Evolutionary conservation across 2,888 invertebrate genomes (phyloP), one percentile per base, ranked within the genome.

Genomic region (Tenthredo amoena): DNA sequence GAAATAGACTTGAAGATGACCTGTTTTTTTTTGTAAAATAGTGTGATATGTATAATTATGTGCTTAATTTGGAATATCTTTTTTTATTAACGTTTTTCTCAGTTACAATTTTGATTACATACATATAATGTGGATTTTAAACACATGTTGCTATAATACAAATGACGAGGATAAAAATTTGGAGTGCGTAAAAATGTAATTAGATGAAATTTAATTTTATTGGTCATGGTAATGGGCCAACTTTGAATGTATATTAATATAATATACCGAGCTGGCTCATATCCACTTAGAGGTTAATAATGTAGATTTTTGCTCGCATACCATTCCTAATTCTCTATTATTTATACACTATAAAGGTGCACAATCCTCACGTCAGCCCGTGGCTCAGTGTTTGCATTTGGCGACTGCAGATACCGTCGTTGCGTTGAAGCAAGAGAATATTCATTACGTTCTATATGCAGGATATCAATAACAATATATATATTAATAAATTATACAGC

Each of bases 31-130:
- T 0, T 6, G 40, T 18, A n/a, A 2, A 40, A 15, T 40, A 40
- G n/a, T 72, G 7, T 72, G 15, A 40, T 18, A 26, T 31, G 21
- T 31, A 26, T 77, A n/a, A n/a, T 12, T 50, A n/a, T 47, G 2
- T 77, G 4, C 26, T 37, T 62, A 10, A 65, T 82, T 82, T 65
- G 55, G 50, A 55, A 79, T 81, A 62, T 83, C 26, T 82, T 85
- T 85, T 93, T 90, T 92, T 93, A 92, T 92, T 93, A 92, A 92
- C 92, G 92, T 90, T 92, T 90, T 92, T 92, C 89, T 91, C 91
- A 92, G 92, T 92, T 93, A 93, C 93, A 93, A 93, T 93, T 93
- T 93, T 93, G 92, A 92, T 92, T 92, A 92, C 92, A 92, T 93
- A 92, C 92, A 92, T 92, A 92, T 92, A 92, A 93, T 92, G 91